A percentile compares a stretch with the other conserved stretches of the same genome.
phyloP scores from a whole-genome alignment of 2,113 vertebrate genomes.

The Tylochromis polylepis region DNA sequence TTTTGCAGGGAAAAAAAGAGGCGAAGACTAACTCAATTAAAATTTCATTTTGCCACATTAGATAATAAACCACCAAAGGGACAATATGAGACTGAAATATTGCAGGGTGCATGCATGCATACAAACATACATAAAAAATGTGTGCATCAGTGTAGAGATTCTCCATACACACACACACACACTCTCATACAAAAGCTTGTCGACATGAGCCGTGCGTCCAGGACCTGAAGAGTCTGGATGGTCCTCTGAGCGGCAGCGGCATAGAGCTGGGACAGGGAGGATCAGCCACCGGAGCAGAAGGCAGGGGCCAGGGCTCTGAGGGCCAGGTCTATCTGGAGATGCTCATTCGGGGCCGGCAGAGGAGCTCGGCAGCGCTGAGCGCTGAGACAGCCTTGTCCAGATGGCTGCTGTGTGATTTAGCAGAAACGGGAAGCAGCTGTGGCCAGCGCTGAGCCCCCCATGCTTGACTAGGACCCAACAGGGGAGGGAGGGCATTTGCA shows the following conservation, averaged over 20 bases:
- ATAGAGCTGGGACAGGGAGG: slow-evolving; percentile 62
- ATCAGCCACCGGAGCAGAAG: slow-evolving; percentile 68
- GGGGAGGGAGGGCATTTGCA: slow-evolving; percentile 87
- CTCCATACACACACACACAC: not conserved
- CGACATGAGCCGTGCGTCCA: not conserved
- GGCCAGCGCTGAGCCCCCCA: slow-evolving; percentile 70
- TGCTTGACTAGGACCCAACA: slow-evolving; percentile 83
- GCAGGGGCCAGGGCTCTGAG: slow-evolving; percentile 65
- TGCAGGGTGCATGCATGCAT: not conserved
- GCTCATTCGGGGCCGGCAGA: slow-evolving; percentile 30
- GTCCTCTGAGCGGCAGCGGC: slow-evolving; percentile 55
- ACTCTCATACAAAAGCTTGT: not conserved
- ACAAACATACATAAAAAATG: not conserved
- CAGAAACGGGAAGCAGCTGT: slow-evolving; percentile 90
- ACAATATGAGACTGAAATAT: not conserved
- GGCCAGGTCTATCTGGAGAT: slow-evolving; percentile 49
- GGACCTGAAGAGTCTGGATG: slow-evolving; percentile 10
- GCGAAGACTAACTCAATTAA: not conserved
- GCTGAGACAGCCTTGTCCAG: slow-evolving; percentile 76
- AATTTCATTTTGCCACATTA: not conserved
- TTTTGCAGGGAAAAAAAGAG: no score
- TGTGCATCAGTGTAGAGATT: not conserved
- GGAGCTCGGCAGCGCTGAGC: slow-evolving; percentile 70
- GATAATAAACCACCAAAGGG: not conserved
- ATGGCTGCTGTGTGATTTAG: slow-evolving; percentile 80